Evolutionary conservation across 2,797 vertebrate species (phyloP).

Genomic region (Anas flavirostris): DNA sequence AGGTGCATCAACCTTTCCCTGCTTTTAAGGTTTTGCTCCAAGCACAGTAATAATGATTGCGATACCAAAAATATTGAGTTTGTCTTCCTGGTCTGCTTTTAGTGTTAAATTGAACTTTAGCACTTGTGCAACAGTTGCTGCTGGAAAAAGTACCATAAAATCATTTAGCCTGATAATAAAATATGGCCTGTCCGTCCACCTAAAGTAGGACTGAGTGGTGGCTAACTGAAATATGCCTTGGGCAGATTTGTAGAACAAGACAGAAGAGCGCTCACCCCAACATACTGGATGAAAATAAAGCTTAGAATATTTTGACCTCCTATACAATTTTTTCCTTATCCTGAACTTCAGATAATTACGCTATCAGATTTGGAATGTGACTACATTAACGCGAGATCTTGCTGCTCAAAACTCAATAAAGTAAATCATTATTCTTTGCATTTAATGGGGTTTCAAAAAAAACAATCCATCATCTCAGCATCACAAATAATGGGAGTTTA

Average conservation of each 20-base stretch:
- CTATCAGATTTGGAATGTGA: slow-evolving; percentile 98
- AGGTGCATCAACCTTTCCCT: background rate
- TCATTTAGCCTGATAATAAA: background rate
- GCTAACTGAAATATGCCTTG: background rate
- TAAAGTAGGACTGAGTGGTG: background rate
- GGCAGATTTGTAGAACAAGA: background rate
- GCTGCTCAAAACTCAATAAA: slow-evolving; percentile 98
- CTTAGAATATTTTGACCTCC: background rate
- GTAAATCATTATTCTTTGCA: slow-evolving; percentile 76
- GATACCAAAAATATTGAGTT: background rate
- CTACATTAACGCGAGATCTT: slow-evolving; percentile 96
- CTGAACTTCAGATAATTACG: slow-evolving; percentile 90
- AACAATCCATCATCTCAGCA: background rate
- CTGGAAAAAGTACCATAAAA: background rate
- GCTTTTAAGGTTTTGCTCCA: background rate
- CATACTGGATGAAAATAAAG: background rate
- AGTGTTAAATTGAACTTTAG: slow-evolving; percentile 36
- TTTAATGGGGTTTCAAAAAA: background rate
- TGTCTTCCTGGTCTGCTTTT: background rate
- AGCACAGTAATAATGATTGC: background rate
- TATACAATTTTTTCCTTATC: slow-evolving; percentile 79
- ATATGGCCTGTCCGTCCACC: background rate
- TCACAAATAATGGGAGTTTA: background rate
- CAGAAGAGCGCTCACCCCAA: background rate
- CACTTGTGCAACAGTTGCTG: background rate